phyloP scores from a whole-genome alignment of 2,113 vertebrate species.

The Parus major region DNA sequence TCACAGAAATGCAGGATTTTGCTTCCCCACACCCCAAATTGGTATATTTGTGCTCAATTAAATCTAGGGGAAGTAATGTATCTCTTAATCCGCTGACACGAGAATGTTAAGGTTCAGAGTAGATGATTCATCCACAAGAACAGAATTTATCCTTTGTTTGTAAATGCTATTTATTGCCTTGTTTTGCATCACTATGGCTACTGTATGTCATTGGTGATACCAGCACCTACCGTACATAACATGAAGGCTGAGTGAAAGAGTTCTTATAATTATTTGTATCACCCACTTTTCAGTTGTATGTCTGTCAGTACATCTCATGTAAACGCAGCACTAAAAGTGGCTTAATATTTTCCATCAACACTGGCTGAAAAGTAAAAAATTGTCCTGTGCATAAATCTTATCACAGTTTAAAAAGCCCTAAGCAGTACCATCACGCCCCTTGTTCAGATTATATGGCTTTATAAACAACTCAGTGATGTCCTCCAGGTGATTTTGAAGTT shows the following conservation, averaged over 20 bases:
- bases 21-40: neutral
- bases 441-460: neutral
- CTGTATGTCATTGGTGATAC: constrained; percentile 40
- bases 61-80: constrained; percentile 29
- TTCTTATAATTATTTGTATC: neutral
- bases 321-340: neutral
- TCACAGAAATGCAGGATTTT: constrained; percentile 12
- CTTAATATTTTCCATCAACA: neutral
- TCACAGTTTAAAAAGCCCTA: neutral
- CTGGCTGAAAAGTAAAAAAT: neutral
- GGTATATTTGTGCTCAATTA: constrained; percentile 22
- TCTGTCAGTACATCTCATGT: neutral
- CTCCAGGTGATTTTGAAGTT: neutral
- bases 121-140: constrained; percentile 49
- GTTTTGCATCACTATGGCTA: constrained; percentile 63
- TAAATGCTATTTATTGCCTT: constrained; percentile 61
- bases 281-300: neutral
- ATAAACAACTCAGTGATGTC: neutral
- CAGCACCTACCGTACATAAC: neutral
- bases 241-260: neutral
- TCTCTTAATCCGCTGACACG: constrained; percentile 38
- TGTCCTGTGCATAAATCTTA: neutral
- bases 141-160: constrained; percentile 58
- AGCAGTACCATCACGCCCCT: neutral
- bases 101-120: constrained; percentile 30